phyloP scores from a whole-genome alignment of 2,888 invertebrate species.

The Seladonia tumulorum region DNA sequence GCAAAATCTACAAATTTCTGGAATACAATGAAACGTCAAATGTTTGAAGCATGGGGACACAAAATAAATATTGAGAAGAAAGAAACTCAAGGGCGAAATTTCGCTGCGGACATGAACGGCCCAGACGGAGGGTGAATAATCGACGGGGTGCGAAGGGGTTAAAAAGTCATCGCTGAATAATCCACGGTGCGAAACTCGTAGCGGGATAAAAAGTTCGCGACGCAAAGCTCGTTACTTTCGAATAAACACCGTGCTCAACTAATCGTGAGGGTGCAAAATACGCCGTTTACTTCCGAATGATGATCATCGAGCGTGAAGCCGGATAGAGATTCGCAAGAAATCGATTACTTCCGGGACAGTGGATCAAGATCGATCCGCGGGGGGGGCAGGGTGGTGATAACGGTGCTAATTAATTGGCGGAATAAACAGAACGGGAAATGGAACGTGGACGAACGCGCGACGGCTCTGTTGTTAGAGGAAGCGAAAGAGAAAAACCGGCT shows the following conservation, averaged over 20 bases:
- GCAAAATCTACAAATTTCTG: no score
- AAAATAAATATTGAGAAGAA: no score
- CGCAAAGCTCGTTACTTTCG: neutral
- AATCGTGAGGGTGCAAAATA: neutral
- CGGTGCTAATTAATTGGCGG: conserved; percentile 32
- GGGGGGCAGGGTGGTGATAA: neutral
- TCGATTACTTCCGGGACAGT: conserved; percentile 25
- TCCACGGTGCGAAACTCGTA: neutral
- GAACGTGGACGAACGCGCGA: conserved; percentile 9
- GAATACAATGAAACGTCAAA: no score
- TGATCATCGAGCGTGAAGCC: neutral
- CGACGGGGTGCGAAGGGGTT: neutral
- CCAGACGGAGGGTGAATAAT: no score
- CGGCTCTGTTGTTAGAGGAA: neutral
- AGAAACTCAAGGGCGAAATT: no score
- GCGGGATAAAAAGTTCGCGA: neutral
- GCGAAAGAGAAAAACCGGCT: neutral
- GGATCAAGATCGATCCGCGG: neutral
- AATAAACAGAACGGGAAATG: conserved; percentile 40
- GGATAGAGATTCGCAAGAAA: conserved; percentile 17
- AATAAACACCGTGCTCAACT: neutral
- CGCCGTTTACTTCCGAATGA: neutral
- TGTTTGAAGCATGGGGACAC: no score
- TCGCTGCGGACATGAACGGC: no score
- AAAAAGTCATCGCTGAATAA: neutral